phyloP scores from a whole-genome alignment of 1,140 invertebrate genomes.

The Harpegnathos saltator region DNA sequence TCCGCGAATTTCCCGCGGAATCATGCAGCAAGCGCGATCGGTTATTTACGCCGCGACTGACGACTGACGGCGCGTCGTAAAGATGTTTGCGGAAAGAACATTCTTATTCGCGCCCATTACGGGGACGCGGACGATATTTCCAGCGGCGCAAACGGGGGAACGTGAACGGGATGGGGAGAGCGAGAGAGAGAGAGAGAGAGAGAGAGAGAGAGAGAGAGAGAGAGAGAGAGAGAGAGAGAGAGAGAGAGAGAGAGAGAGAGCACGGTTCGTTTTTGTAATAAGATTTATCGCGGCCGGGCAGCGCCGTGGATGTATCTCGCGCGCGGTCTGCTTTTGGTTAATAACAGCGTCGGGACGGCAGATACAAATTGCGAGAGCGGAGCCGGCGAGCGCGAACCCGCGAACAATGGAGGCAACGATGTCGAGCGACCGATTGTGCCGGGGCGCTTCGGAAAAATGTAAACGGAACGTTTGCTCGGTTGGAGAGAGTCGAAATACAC shows the following conservation, averaged over 20 bases:
- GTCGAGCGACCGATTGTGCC: constrained; percentile 10
- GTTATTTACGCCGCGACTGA: constrained; percentile 12
- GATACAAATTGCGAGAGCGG: constrained; percentile 54
- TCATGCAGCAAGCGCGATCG: constrained; percentile 9
- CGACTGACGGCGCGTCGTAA: not conserved
- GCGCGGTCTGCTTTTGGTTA: constrained; percentile 53
- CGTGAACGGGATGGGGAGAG: no score
- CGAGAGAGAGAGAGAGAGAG: no score
- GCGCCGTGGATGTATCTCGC: constrained; percentile 33
- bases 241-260: no score
- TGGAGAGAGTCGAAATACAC: constrained; percentile 34
- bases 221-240: no score
- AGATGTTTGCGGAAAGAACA: constrained; percentile 30
- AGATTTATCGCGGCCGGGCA: constrained; percentile 48
- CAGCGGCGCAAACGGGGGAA: not conserved
- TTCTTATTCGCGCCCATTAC: constrained; percentile 37
- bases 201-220: no score
- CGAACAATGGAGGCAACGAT: constrained; percentile 51
- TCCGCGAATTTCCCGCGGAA: not conserved
- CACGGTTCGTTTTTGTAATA: constrained; percentile 20
- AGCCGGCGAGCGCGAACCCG: constrained; percentile 25
- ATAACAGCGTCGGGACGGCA: constrained; percentile 57
- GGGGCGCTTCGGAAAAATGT: constrained; percentile 45
- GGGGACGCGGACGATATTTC: constrained; percentile 16
- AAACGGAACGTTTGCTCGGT: constrained; percentile 22